Evolutionary conservation across 1,140 invertebrate genomes (phyloP), one percentile per base, ranked within the genome.

Genomic region (Antheraea pernyi): DNA sequence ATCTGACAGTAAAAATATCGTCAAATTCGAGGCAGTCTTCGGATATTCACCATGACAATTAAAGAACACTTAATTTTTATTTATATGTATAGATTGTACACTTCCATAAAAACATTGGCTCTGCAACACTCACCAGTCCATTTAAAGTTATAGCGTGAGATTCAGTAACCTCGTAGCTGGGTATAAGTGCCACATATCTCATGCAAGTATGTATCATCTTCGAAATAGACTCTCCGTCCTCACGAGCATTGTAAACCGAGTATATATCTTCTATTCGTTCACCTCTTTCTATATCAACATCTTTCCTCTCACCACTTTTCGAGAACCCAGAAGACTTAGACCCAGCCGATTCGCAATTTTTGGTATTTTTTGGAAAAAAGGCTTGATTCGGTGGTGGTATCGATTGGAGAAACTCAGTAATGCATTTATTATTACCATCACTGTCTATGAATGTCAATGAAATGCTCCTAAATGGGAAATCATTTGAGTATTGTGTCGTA

Each of bases 111-210:
- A 30, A 30, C 39, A 42, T 0, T 42, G 11, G 11, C 7, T 42
- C 3, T 53, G 7, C 5, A 53, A 19, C 67, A 81, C 84, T 83
- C 76, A 91, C 89, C 74, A 79, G 60, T 71, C 89, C 88, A 66
- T 71, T 82, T 42, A 91, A 68, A 11, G 88, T 87, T 10, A 89
- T 83, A n/a, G 76, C 77, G 72, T 90, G 83, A 10, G 77, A 37
- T 46, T 87, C 83, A 9, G 69, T 69, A 0, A 83, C 71, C 69
- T 92, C 86, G 62, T 92, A 92, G 0, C 76, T 81, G 3, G 90
- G 88, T 70, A 92, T 92, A 19, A 92, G 68, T 0, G 90, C 79
- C 0, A 92, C 90, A 59, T 88, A 92, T 77, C 88, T 74, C 9
- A 85, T 53, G 3, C 80, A 81, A 2, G 78, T 73, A 48, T 85